Evolutionary conservation across 2,113 vertebrate genomes (phyloP).

Genomic region (Ammodytes marinus): DNA sequence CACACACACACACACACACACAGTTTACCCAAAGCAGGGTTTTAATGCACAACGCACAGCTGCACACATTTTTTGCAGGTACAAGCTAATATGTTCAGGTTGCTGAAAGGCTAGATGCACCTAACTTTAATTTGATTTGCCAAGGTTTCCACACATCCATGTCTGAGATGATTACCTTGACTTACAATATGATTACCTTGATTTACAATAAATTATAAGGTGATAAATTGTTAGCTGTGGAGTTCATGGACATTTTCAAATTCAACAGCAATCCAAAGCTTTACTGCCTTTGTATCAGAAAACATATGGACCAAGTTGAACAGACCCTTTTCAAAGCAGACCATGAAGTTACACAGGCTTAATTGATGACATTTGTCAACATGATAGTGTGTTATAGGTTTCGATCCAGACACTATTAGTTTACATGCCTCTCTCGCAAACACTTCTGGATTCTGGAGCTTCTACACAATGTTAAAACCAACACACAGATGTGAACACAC

Average conservation of each 20-base stretch:
- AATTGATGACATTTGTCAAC: neutral
- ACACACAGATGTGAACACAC: slow-evolving; percentile 5
- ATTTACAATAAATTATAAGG: neutral
- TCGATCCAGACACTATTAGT: no score
- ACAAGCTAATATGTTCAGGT: no score
- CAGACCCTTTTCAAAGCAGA: neutral
- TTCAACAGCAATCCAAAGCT: neutral
- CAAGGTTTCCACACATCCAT: neutral
- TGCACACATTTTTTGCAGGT: neutral
- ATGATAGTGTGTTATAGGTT: no score
- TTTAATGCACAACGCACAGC: neutral
- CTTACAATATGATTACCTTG: neutral
- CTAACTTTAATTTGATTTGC: neutral
- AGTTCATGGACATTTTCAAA: neutral
- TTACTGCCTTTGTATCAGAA: neutral
- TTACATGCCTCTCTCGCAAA: slow-evolving; percentile 4
- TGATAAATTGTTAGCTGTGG: no score
- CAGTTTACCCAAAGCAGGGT: neutral
- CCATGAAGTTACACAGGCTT: neutral
- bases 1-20: neutral
- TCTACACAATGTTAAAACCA: neutral
- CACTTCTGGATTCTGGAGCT: slow-evolving; percentile 17
- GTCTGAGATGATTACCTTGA: neutral
- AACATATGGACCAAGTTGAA: neutral
- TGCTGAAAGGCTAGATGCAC: neutral